These are phyloP conservation scores for Ommatoiulus sabulosus DNA, from an alignment of 2,888 invertebrate species.

Conservation along the genomic window DNA sequence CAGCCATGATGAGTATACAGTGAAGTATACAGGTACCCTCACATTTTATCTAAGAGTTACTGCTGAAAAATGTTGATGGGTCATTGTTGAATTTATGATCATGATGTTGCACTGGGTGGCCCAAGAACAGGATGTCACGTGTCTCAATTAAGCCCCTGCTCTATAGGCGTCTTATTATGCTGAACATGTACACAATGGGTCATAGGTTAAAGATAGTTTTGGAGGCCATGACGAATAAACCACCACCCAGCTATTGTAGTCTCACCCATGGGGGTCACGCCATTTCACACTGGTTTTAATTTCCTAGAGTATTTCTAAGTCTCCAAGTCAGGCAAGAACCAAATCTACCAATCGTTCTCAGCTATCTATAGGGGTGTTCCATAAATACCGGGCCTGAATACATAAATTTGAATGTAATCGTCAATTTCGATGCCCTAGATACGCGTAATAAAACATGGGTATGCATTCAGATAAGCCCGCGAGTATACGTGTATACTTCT, in stretches of 20 bases:
- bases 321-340: background rate
- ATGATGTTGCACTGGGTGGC: background rate
- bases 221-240: background rate
- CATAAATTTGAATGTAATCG: slow-evolving; percentile 39
- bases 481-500: background rate
- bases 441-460: background rate
- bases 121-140: background rate
- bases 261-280: background rate
- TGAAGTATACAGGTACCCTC: no score
- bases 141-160: background rate
- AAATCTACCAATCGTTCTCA: background rate
- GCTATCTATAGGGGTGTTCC: background rate
- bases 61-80: background rate
- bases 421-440: slow-evolving; percentile 1
- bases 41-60: no score
- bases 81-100: background rate
- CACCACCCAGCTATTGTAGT: slow-evolving; percentile 3
- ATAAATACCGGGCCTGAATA: slow-evolving; percentile 21
- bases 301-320: background rate
- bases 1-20: no score
- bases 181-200: background rate
- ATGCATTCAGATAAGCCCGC: background rate
- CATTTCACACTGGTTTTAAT: background rate
- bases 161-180: background rate
- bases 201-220: slow-evolving; percentile 6